phyloP scores from a whole-genome alignment of 2,113 vertebrate species.

The Bothrops jararaca region DNA sequence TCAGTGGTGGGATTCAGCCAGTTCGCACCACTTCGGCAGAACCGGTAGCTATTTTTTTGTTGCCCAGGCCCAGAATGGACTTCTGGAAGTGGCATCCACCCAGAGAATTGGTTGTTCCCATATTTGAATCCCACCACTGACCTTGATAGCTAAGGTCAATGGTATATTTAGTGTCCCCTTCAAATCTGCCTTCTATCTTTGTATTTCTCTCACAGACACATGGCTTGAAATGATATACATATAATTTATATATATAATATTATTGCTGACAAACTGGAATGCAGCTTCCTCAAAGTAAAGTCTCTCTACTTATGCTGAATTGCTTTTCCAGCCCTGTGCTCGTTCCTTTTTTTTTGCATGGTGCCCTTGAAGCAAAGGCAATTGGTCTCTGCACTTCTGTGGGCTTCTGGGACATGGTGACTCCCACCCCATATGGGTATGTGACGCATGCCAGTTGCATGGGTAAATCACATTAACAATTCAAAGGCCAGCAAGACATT shows the following conservation, averaged over 20 bases:
- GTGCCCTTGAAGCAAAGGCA: conserved; percentile 2
- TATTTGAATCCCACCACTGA: too few species aligned
- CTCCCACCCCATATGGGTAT: conserved; percentile 2
- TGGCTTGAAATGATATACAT: not conserved
- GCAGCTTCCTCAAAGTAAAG: not conserved
- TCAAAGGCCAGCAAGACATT: not conserved
- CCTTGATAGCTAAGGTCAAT: not conserved
- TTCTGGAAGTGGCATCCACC: too few species aligned
- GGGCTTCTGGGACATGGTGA: conserved; percentile 8
- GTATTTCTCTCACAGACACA: not conserved
- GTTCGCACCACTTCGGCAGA: too few species aligned
- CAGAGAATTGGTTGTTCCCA: too few species aligned
- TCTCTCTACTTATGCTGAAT: rapidly evolving
- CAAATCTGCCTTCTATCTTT: not conserved
- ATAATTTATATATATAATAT: not conserved
- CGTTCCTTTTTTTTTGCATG: not conserved
- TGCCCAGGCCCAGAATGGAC: too few species aligned
- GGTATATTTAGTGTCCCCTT: not conserved
- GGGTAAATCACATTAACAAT: not conserved
- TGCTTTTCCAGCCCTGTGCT: not conserved
- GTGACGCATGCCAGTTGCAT: not conserved
- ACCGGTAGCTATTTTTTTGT: too few species aligned
- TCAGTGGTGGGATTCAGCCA: too few species aligned
- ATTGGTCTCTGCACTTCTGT: conserved; percentile 11
- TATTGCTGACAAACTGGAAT: not conserved